A percentile compares a stretch with the other conserved stretches of the same genome.
Conservation (phyloP, 2,113 vertebrate genomes). For the Sphaerodactylus townsendi region DNA sequence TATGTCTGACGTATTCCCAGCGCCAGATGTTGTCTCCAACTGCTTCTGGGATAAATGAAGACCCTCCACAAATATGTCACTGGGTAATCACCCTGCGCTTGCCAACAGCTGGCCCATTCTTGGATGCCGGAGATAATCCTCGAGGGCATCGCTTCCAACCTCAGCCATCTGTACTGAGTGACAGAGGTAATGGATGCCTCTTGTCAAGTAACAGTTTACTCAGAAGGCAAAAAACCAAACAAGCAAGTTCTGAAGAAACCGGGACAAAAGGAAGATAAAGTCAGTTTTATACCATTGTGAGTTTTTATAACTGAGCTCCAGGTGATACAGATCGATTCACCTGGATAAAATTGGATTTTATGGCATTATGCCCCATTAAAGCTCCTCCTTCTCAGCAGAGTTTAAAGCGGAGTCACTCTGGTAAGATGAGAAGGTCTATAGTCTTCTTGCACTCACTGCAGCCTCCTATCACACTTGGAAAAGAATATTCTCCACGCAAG, state of each 20-base stretch:
- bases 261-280: background rate
- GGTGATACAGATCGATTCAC: too few species aligned
- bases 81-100: slow-evolving; percentile 41
- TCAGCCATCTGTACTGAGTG: background rate
- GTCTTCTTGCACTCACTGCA: too few species aligned
- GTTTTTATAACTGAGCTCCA: too few species aligned
- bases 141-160: slow-evolving; percentile 22
- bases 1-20: slow-evolving; percentile 53
- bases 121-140: slow-evolving; percentile 30
- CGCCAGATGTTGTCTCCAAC: slow-evolving; percentile 57
- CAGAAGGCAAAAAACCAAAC: background rate
- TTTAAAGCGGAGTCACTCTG: too few species aligned
- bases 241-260: background rate
- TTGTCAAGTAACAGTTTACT: background rate
- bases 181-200: slow-evolving; percentile 11
- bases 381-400: too few species aligned
- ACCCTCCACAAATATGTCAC: slow-evolving; percentile 16
- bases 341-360: too few species aligned
- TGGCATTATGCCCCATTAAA: too few species aligned
- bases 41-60: slow-evolving; percentile 32
- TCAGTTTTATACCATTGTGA: background rate
- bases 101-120: slow-evolving; percentile 42
- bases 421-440: too few species aligned
- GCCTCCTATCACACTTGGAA: too few species aligned
- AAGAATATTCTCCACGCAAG: too few species aligned